Evolutionary conservation across 2,113 vertebrate genomes (phyloP).

Genomic region (Elephantulus edwardii): DNA sequence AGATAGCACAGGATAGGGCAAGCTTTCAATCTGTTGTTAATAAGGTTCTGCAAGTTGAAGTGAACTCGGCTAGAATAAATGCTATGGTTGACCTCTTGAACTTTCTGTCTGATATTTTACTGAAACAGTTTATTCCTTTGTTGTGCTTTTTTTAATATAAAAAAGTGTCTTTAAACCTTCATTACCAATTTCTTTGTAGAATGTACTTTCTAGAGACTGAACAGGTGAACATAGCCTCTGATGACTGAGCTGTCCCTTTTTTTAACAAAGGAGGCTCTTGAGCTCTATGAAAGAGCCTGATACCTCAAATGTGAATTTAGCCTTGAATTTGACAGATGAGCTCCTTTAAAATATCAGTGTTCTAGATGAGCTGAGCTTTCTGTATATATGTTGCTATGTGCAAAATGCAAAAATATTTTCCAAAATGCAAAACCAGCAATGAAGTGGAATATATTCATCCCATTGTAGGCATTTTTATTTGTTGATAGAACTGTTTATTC

Average conservation of each 20-base stretch:
- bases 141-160: background rate
- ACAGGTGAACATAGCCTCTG: background rate
- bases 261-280: constrained; percentile 40
- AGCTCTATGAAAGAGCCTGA: background rate
- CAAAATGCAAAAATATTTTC: constrained; percentile 45
- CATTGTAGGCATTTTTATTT: background rate
- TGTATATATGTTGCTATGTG: background rate
- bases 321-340: constrained; percentile 33
- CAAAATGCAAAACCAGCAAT: background rate
- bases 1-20: no score
- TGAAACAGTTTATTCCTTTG: background rate
- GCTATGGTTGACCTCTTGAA: constrained; percentile 23
- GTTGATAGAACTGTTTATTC: constrained; percentile 15
- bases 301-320: constrained; percentile 35
- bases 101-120: background rate
- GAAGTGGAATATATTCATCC: background rate
- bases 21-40: no score
- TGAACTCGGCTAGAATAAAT: no score
- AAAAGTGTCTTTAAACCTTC: background rate
- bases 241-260: background rate
- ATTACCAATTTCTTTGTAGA: constrained; percentile 22
- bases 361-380: constrained; percentile 1
- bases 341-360: background rate
- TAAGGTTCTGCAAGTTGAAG: no score
- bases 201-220: constrained; percentile 1